Evolutionary conservation across 2,113 vertebrate genomes (phyloP), one percentile per base, ranked within the genome.

Genomic region (Rynchops niger): DNA sequence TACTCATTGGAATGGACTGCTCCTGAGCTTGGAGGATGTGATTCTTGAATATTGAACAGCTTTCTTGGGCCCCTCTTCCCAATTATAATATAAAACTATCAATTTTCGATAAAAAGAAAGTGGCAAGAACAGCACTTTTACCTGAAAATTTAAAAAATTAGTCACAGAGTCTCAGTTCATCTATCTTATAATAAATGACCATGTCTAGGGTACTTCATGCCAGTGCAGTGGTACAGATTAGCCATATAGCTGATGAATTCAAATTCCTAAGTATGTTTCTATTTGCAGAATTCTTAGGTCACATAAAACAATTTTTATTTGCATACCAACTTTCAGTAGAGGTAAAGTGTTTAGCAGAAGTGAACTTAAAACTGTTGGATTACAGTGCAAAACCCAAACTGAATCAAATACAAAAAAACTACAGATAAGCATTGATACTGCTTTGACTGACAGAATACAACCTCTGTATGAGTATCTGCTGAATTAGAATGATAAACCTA

Each of bases 1-100:
- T 69, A 88, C 49, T 91, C 86, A 78, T 63, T 73, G 43, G 69
- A 85, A 88, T 63, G 53, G 43, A 93, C 43, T 32, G 49, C 13
- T 85, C 73, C 81, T 78, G 53, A 59, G 49, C 36, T 70, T 65
- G 70, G 85, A 88, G 43, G 29, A 78, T 49, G 50, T n/a, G 55
- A 42, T 56, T 55, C 70, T 70, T 91, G 87, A 96, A 93, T 88
- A 91, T 30, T 74, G 91, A 93, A 78, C 12, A 93, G 71, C 29
- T 69, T 79, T 88, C 55, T 70, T 36, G 55, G 32, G 45, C 43
- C 13, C 15, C 6, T 81, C 69, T 88, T 93, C 29, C 55, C 42
- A 61, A 82, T 59, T 78, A 91, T 34, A 90, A 73, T 42, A 77
- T 42, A 65, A 77, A 81, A 59, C 25, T 84, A 84, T 30, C 25